These are phyloP conservation scores for Forbesichthys papilliferus DNA, from an alignment of 2,113 vertebrate genomes.

Conservation along the genomic window DNA sequence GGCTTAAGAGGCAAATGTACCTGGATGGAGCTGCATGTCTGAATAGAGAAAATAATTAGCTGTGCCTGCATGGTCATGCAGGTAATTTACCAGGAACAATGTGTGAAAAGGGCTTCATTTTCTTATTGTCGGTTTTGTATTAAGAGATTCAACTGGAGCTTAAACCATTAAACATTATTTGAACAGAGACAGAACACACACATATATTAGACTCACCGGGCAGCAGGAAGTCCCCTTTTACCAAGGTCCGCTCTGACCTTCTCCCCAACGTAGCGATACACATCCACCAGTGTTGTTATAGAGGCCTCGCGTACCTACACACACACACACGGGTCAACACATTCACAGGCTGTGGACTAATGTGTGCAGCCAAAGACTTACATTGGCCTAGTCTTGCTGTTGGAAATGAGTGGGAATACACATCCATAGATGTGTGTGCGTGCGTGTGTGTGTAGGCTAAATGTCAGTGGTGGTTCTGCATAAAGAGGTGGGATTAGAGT, in stretches of 20 bases:
- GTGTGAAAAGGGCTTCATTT: no score
- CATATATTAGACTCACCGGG: conserved; percentile 78
- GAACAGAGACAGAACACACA: background rate
- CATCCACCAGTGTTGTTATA: conserved; percentile 83
- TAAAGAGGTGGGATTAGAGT: conserved; percentile 8
- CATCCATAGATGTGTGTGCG: no score
- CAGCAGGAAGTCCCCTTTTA: conserved; percentile 86
- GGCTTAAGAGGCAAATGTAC: no score
- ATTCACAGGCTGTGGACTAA: background rate
- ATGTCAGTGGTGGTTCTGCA: background rate
- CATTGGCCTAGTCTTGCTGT: background rate
- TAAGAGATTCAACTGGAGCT: no score
- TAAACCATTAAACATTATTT: no score
- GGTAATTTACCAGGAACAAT: no score
- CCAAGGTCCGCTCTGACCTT: conserved; percentile 84
- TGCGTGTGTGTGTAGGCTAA: background rate
- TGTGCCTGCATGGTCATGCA: no score
- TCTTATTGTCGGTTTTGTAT: no score
- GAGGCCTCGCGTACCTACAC: conserved; percentile 90
- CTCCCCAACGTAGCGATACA: conserved; percentile 92
- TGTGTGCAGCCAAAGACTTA: background rate
- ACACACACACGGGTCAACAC: conserved; percentile 6
- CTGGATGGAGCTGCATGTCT: no score
- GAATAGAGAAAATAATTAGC: no score
- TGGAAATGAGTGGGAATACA: no score